Base-by-base conservation (phyloP, 2,797 vertebrate species). In the Aselliscus stoliczkanus region DNA sequence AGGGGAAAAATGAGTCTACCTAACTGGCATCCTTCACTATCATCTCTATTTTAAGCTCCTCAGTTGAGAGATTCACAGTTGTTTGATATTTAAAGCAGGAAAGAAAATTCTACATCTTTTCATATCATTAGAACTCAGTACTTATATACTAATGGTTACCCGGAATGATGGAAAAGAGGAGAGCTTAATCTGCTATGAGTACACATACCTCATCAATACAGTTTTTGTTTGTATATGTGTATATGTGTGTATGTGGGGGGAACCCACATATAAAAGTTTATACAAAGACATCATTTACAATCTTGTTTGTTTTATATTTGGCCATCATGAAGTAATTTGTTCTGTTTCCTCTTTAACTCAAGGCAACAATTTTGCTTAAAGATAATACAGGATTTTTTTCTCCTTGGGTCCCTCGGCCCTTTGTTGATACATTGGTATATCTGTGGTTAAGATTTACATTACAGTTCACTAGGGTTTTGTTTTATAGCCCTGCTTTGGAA, bases 401-500 rank as follows among this genome's bases (percentile, higher is more conserved):
- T 27, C 18, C 29, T 54, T 86, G 20, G 27, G 18, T 62, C 79
- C 80, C 50, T 94, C 62, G 95, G 29, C n/a, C 37, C 20, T 88
- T 93, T 73, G 47, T 81, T 58, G 29, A 44, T 83, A 34, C 18
- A 23, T 62, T 86, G 7, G 20, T 67, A 7, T 85, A 21, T 85
- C 39, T 97, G 95, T 97, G 91, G 54, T 95, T 95, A 89, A 95
- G 96, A 97, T 86, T 95, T 95, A 93, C 77, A 97, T 85, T 95
- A 92, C 39, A 94, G 7, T 92, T 95, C 94, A 73, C 95, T 4
- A 65, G 64, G 37, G 54, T 97, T 95, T 98, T 97, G 94, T 98
- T 98, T 97, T 96, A 97, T 95, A 97, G 88, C 37, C 87, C 77
- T 92, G 72, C 77, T 82, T 94, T 80, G 92, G 93, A 98, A 97